These are phyloP conservation scores for Pavo muticus DNA, from an alignment of 2,113 vertebrate genomes.

Conservation along the genomic window DNA sequence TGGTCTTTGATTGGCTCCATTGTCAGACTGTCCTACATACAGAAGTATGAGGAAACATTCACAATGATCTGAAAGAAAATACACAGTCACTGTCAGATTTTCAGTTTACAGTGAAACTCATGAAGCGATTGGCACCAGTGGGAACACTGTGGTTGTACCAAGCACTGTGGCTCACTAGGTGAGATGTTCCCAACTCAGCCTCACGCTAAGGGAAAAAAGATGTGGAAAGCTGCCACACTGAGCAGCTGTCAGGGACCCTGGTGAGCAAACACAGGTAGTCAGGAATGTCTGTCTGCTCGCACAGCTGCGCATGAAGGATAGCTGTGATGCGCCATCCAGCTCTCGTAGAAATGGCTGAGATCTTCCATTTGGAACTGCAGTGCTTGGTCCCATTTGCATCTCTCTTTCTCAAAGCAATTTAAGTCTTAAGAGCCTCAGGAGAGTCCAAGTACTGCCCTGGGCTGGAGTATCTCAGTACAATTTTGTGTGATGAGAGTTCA, in stretches of 20 bases:
- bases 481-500: constrained; percentile 18
- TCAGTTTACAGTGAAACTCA: not conserved
- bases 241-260: not conserved
- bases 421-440: not conserved
- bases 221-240: not conserved
- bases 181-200: not conserved
- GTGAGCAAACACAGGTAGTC: not conserved
- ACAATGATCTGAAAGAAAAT: not conserved
- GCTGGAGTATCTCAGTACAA: not conserved
- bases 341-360: not conserved
- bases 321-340: not conserved
- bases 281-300: not conserved
- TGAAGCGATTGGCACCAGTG: too few species aligned
- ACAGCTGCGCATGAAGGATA: not conserved
- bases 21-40: not conserved
- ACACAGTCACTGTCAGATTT: not conserved
- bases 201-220: not conserved
- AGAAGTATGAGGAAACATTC: not conserved
- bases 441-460: not conserved
- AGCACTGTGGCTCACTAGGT: not conserved
- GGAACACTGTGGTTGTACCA: not conserved
- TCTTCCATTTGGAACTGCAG: not conserved
- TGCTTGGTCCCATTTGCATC: not conserved
- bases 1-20: not conserved
- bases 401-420: not conserved